Evolutionary conservation across 2,888 invertebrate species (phyloP).

Genomic region (Charanyca ferruginea): DNA sequence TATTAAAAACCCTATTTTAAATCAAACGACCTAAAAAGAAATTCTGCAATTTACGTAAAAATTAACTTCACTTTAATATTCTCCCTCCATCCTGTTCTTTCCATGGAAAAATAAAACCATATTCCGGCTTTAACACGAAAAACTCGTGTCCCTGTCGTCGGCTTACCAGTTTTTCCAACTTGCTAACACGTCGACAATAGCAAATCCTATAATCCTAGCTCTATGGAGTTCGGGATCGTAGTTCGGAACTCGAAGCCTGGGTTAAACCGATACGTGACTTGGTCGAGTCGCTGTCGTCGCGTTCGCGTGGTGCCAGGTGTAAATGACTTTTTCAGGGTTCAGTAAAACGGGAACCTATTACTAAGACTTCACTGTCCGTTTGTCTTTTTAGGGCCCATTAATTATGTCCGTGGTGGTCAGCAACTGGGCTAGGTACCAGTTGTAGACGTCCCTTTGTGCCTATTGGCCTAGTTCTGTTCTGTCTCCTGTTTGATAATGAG

Average conservation of each 20-base stretch:
- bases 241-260: constrained; percentile 63
- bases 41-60: not conserved
- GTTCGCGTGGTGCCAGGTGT: constrained; percentile 41
- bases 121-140: constrained; percentile 43
- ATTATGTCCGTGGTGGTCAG: too few species aligned
- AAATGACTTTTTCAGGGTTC: constrained; percentile 17
- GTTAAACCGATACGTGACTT: constrained; percentile 63
- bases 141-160: constrained; percentile 40
- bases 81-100: not conserved
- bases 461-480: too few species aligned
- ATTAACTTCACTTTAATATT: not conserved
- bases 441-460: too few species aligned
- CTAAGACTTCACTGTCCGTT: too few species aligned
- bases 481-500: too few species aligned
- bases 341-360: too few species aligned
- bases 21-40: not conserved
- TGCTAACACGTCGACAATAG: constrained; percentile 60
- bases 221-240: constrained; percentile 68
- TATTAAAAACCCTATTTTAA: too few species aligned
- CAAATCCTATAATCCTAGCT: constrained; percentile 71
- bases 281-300: constrained; percentile 36
- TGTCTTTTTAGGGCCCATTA: too few species aligned
- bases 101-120: constrained; percentile 28
- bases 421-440: too few species aligned
- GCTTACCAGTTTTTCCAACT: constrained; percentile 57